Percentiles rank a stretch among this genome's conserved stretches.
These are phyloP conservation scores for Leptatherina wallacei DNA, from an alignment of 2,797 vertebrate species.

Conservation along the genomic window DNA sequence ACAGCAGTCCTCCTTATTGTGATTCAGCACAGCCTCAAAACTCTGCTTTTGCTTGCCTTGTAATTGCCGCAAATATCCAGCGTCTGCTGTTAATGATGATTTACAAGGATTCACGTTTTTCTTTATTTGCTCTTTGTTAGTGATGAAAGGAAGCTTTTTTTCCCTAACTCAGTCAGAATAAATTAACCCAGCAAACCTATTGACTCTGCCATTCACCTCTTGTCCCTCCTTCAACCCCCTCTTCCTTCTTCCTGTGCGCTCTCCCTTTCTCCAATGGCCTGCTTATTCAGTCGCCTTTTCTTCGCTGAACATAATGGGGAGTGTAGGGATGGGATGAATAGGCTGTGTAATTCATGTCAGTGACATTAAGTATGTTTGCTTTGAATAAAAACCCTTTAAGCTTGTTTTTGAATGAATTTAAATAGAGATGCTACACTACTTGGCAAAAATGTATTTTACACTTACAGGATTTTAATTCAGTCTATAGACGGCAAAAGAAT, in stretches of 20 bases:
- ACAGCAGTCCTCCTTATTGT: constrained; percentile 61
- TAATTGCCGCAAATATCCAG: constrained; percentile 33
- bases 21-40: constrained; percentile 61
- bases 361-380: constrained; percentile 48
- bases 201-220: constrained; percentile 71
- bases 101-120: constrained; percentile 52
- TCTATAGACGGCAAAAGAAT: background rate
- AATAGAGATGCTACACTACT: constrained; percentile 3
- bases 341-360: constrained; percentile 51
- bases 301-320: constrained; percentile 54
- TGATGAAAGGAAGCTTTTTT: constrained; percentile 36
- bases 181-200: constrained; percentile 71
- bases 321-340: constrained; percentile 68
- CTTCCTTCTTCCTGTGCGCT: constrained; percentile 25
- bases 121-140: constrained; percentile 59
- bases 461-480: background rate
- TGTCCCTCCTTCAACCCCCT: constrained; percentile 50
- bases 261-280: constrained; percentile 68
- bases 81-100: constrained; percentile 34
- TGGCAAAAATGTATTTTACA: background rate
- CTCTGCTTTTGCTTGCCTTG: constrained; percentile 33
- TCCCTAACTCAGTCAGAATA: constrained; percentile 62
- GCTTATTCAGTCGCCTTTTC: constrained; percentile 67
- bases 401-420: constrained; percentile 7
- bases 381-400: constrained; percentile 24